A percentile compares a stretch with the other conserved stretches of the same genome.
Evolutionary conservation across 2,888 invertebrate genomes (phyloP).

Genomic region (Agrotis puta): DNA sequence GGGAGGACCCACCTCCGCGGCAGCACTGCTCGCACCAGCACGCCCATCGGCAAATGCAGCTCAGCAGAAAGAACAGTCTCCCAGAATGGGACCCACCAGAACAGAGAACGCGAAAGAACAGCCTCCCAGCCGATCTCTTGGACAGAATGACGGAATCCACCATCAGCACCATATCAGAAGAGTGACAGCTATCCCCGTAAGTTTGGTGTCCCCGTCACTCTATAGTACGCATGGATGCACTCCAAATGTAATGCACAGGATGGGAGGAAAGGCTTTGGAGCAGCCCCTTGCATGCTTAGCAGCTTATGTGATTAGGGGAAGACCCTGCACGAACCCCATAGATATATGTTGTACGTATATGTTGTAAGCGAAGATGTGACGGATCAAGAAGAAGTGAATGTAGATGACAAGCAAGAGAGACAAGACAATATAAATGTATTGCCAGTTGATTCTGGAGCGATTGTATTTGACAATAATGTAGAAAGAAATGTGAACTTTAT

Average conservation of each 20-base stretch:
- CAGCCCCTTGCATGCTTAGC: slow-evolving; percentile 90
- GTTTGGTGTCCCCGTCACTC: slow-evolving; percentile 88
- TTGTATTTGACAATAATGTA: slow-evolving; percentile 26
- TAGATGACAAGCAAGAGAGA: slow-evolving; percentile 48
- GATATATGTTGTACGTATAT: slow-evolving; percentile 79
- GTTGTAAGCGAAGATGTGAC: slow-evolving; percentile 65
- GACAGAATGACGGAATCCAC: slow-evolving; percentile 79
- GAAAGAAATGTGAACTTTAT: slow-evolving; percentile 20
- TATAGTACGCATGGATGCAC: slow-evolving; percentile 88
- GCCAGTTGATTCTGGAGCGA: slow-evolving; percentile 20
- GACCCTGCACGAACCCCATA: slow-evolving; percentile 86
- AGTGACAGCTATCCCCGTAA: slow-evolving; percentile 88
- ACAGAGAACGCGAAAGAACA: slow-evolving; percentile 85
- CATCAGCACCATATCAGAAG: slow-evolving; percentile 77
- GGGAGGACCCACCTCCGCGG: slow-evolving; percentile 84
- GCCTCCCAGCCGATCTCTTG: slow-evolving; percentile 85
- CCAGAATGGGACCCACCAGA: slow-evolving; percentile 89
- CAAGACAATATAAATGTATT: slow-evolving; percentile 40
- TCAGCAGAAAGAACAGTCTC: slow-evolving; percentile 88
- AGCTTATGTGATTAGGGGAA: slow-evolving; percentile 87
- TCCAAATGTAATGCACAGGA: slow-evolving; percentile 76
- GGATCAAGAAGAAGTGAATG: slow-evolving; percentile 58
- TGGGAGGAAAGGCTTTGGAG: slow-evolving; percentile 84
- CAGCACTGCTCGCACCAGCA: slow-evolving; percentile 89
- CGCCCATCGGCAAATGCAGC: slow-evolving; percentile 83